phyloP scores from a whole-genome alignment of 2,888 invertebrate species.

The Willowsia nigromaculata region DNA sequence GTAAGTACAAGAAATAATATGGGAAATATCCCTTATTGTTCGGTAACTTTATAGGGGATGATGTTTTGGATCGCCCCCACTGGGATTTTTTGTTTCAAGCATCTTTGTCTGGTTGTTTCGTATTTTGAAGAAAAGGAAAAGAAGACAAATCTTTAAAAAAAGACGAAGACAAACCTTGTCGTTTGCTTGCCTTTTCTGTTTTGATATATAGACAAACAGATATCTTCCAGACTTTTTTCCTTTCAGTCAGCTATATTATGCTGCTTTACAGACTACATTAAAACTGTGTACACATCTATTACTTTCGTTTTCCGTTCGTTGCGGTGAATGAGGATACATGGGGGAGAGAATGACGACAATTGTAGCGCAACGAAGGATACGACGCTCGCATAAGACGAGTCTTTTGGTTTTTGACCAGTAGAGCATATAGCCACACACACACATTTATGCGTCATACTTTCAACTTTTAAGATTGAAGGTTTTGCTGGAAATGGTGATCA shows the following conservation, averaged over 20 bases:
- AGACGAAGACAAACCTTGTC: conserved; percentile 4
- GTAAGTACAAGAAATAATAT: conserved; percentile 9
- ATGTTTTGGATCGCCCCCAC: conserved; percentile 75
- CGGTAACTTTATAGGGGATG: conserved; percentile 73
- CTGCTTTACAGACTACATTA: neutral
- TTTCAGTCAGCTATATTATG: neutral
- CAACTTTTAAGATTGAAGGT: neutral
- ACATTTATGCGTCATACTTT: conserved; percentile 17
- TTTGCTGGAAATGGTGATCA: conserved; percentile 3
- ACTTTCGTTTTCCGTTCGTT: conserved; percentile 26
- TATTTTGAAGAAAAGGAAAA: conserved; percentile 13
- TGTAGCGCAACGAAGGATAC: conserved; percentile 46
- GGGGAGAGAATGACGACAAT: conserved; percentile 42
- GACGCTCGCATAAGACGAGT: conserved; percentile 18
- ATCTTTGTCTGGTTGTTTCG: conserved; percentile 35
- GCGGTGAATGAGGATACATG: conserved; percentile 46
- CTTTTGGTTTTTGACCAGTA: conserved; percentile 51
- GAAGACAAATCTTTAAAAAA: neutral
- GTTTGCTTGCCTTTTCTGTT: neutral
- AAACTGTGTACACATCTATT: neutral
- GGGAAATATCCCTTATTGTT: conserved; percentile 64
- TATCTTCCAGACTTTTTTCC: neutral
- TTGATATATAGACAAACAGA: conserved; percentile 5
- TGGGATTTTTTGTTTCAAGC: conserved; percentile 74
- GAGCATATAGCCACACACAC: conserved; percentile 30